Base-by-base conservation (phyloP, 2,888 invertebrate genomes). In the Eupithecia subumbrata region DNA sequence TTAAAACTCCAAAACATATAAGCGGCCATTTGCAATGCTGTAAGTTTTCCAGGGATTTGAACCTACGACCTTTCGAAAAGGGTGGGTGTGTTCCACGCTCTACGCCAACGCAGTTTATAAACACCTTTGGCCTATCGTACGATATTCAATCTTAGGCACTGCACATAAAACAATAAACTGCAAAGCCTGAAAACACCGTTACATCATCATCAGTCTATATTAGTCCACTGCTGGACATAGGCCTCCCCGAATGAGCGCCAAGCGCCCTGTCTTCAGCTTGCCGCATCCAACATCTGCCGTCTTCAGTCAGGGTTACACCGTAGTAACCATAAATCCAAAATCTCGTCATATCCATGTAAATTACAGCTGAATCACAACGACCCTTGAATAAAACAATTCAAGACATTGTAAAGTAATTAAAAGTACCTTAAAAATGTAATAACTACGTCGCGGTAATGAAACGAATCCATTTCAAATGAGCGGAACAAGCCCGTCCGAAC, bases 401-500 rank as follows among this genome's bases (percentile, higher is more conserved):
- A 43, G 52, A 60, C 70, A 56, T 69, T 40, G 60, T 71, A 14
- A 74, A 72, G 60, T 66, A 74, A 72, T 74, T 72, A 74, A 5
- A 56, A 60, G 3, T 74, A 66, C 69, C 34, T 48, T 69, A 66
- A 72, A 77, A 72, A 77, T 69, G 67, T 83, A 81, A 72, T 76
- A 63, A 78, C 71, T 73, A 75, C 76, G 73, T 80, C 82, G 81
- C 83, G 85, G 85, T 89, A 90, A 89, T 80, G 90, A 90, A 91
- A 89, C 86, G 86, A 89, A 90, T 89, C 86, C 85, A 89, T 88
- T 68, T 87, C 83, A 88, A 89, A 88, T 81, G 87, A 86, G 86
- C 90, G 89, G 89, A 91, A 90, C 89, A 89, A 88, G 86, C 88
- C 85, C 87, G 86, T 84, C 84, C 82, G 87, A 90, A 92, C 92